Conservation (phyloP, 2,888 invertebrate genomes). For the Pemphredon lugubris region DNA sequence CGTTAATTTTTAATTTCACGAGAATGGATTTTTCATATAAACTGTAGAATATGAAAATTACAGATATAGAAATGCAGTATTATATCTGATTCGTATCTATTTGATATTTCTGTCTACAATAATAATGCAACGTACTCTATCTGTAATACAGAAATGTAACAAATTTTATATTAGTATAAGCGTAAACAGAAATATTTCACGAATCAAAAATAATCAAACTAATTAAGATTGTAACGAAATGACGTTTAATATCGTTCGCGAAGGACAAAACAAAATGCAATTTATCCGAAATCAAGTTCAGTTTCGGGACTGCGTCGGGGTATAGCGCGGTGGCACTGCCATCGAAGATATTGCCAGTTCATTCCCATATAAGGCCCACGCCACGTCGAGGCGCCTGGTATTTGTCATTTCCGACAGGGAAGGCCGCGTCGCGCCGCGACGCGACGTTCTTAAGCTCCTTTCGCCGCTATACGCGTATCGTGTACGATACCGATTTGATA, state of each 20-base stretch:
- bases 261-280: neutral
- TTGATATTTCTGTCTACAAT: too few species aligned
- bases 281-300: neutral
- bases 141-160: too few species aligned
- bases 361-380: conserved; percentile 66
- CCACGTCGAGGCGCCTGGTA: conserved; percentile 61
- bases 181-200: too few species aligned
- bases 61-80: too few species aligned
- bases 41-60: too few species aligned
- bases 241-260: neutral
- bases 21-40: too few species aligned
- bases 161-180: too few species aligned
- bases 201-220: too few species aligned
- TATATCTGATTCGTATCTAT: too few species aligned
- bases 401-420: conserved; percentile 73
- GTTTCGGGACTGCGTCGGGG: neutral
- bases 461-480: conserved; percentile 45
- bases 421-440: conserved; percentile 59
- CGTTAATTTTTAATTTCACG: too few species aligned
- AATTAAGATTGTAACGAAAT: neutral
- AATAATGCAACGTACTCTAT: too few species aligned
- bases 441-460: conserved; percentile 43
- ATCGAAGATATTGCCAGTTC: conserved; percentile 45
- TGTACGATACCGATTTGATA: conserved; percentile 41
- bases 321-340: conserved; percentile 4